Evolutionary conservation across 2,113 vertebrate genomes (phyloP).

Genomic region (Arvicanthis niloticus): DNA sequence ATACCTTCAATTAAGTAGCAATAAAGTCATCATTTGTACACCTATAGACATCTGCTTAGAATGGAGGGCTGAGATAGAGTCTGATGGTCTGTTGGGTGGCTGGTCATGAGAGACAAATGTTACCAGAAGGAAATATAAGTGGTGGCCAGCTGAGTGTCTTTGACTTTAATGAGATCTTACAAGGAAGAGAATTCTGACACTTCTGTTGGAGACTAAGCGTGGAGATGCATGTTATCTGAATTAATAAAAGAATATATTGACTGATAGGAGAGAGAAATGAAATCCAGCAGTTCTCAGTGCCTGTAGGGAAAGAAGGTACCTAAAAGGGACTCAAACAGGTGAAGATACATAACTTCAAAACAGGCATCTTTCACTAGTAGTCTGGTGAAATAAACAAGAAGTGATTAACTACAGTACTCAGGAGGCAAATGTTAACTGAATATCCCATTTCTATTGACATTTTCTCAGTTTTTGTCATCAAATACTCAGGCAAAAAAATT

Average conservation of each 20-base stretch:
- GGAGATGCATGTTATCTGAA: not conserved
- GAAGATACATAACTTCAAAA: not conserved
- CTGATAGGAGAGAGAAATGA: not conserved
- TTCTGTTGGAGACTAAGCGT: not conserved
- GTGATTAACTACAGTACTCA: not conserved
- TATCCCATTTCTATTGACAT: not conserved
- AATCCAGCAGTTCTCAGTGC: not conserved
- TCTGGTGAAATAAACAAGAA: not conserved
- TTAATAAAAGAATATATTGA: not conserved
- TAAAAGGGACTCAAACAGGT: not conserved
- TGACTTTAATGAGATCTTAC: not conserved
- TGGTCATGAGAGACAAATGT: not conserved
- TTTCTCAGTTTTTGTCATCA: not conserved
- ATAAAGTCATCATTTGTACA: not conserved
- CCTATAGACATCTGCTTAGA: not conserved
- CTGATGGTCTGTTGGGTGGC: fast-evolving
- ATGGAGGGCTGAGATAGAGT: not conserved
- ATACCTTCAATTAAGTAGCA: conserved; percentile 7
- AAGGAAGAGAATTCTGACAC: not conserved
- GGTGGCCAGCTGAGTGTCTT: not conserved
- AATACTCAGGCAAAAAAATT: not conserved
- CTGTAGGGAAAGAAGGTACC: not conserved
- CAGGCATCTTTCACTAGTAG: not conserved
- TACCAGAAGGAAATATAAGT: not conserved
- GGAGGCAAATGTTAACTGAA: not conserved